These are phyloP conservation scores for Tarsius wallacei DNA, from an alignment of 2,797 vertebrate species.

Conservation along the genomic window DNA sequence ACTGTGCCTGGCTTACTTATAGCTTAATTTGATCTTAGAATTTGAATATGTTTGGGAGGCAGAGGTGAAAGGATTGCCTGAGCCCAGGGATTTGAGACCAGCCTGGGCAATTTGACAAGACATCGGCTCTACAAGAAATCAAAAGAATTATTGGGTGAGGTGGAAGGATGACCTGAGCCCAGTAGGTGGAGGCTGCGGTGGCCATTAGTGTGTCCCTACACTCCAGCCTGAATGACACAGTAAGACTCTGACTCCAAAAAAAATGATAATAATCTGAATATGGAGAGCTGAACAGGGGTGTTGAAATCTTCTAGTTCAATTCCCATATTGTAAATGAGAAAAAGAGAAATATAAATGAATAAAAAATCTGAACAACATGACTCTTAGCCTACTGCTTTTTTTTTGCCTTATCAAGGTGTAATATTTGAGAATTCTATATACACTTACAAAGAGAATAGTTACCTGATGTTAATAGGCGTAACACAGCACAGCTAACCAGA, in stretches of 20 bases:
- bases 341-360: background rate
- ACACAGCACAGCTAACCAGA: background rate
- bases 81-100: no score
- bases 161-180: no score
- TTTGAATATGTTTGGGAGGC: background rate
- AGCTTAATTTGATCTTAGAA: background rate
- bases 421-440: background rate
- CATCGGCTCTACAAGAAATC: no score
- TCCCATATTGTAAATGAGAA: background rate
- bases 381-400: background rate
- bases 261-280: background rate
- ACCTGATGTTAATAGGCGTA: background rate
- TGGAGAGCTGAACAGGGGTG: background rate
- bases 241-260: no score
- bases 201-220: no score
- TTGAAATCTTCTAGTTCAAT: background rate
- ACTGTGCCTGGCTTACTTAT: background rate
- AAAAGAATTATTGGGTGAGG: no score
- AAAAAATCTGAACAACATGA: background rate
- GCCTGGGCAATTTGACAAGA: no score
- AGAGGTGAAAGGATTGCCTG: no score
- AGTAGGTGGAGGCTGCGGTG: no score
- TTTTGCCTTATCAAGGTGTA: background rate
- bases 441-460: background rate
- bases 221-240: no score